These are phyloP conservation scores for Augochlora pura DNA, from an alignment of 1,140 invertebrate species.

Conservation along the genomic window DNA sequence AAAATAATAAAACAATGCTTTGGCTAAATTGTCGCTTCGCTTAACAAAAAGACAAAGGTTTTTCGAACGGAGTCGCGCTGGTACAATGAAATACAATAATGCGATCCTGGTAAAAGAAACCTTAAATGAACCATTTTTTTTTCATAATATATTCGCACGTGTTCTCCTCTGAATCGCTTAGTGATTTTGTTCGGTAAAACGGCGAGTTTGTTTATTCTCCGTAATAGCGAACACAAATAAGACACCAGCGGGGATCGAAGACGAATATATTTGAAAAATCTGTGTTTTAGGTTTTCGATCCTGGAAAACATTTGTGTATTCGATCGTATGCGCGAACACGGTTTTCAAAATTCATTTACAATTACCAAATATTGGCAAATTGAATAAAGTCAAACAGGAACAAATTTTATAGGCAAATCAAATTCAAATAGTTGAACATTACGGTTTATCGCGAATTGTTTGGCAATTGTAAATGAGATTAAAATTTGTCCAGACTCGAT, in stretches of 20 bases:
- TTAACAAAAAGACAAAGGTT: conserved; percentile 16
- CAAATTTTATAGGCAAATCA: neutral
- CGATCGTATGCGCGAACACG: neutral
- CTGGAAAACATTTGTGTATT: neutral
- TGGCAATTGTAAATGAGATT: neutral
- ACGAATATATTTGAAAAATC: neutral
- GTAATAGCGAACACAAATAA: too few species aligned
- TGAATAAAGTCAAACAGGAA: neutral
- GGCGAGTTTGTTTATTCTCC: too few species aligned
- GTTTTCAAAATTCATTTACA: neutral
- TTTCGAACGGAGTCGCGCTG: neutral
- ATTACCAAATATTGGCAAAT: neutral
- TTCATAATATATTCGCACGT: too few species aligned
- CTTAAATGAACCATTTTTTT: neutral
- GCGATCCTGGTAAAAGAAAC: neutral
- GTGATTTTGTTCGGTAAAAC: too few species aligned
- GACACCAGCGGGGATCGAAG: too few species aligned
- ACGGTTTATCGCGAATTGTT: neutral
- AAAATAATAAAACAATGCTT: conserved; percentile 16
- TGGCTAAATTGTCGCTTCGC: neutral
- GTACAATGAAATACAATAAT: neutral
- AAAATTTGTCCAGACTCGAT: neutral
- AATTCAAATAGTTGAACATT: neutral
- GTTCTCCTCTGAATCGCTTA: too few species aligned
- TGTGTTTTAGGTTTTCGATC: neutral